phyloP scores from a whole-genome alignment of 2,888 invertebrate species.

The Eupithecia vulgata region DNA sequence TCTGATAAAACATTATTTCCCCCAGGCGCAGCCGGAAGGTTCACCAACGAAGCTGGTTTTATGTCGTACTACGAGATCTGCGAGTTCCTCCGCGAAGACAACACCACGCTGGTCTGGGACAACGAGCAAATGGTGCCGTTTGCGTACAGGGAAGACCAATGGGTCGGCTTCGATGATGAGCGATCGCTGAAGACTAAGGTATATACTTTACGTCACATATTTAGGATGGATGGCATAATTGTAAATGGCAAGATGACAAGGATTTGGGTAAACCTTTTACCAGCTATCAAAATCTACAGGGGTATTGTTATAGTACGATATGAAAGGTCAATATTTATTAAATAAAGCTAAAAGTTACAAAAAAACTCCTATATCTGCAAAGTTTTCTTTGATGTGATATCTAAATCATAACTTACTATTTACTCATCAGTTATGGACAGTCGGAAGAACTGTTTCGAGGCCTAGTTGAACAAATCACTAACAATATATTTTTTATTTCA shows the following conservation, averaged over 20 bases:
- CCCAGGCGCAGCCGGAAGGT: slow-evolving; percentile 88
- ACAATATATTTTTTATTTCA: slow-evolving; percentile 59
- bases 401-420: not conserved
- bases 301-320: too few relatives aligned
- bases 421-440: not conserved
- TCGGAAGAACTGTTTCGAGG: not conserved
- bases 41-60: slow-evolving; percentile 96
- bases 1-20: too few relatives aligned
- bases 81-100: slow-evolving; percentile 94
- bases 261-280: not conserved
- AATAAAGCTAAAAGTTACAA: not conserved
- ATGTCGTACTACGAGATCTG: slow-evolving; percentile 98
- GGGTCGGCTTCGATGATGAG: slow-evolving; percentile 98
- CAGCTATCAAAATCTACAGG: too few relatives aligned
- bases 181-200: slow-evolving; percentile 96
- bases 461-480: not conserved
- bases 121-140: slow-evolving; percentile 98
- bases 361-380: not conserved
- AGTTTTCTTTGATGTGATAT: not conserved
- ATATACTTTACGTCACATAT: too few relatives aligned
- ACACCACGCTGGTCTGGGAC: slow-evolving; percentile 97
- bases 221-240: not conserved
- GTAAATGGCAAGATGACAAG: not conserved
- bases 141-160: slow-evolving; percentile 94
- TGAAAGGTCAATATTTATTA: not conserved